phyloP scores from a whole-genome alignment of 2,113 vertebrate genomes.

The Cichladusa arquata region DNA sequence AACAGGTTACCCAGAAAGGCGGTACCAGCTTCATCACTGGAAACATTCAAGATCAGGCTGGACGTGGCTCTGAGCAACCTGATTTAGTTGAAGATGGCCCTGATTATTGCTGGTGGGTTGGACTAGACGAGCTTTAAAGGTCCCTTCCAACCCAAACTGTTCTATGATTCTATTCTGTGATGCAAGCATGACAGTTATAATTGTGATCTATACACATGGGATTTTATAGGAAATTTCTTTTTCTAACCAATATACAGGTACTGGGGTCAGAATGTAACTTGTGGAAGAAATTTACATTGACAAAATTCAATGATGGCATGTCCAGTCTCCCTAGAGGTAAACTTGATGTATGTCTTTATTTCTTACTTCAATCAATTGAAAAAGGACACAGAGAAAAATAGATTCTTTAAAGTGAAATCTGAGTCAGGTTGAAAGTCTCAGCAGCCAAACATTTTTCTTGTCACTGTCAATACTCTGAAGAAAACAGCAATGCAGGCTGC shows the following conservation, averaged over 20 bases:
- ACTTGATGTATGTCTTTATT: background rate
- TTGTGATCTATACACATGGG: background rate
- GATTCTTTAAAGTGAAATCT: background rate
- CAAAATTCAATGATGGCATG: background rate
- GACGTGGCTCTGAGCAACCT: background rate
- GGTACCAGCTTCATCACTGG: background rate
- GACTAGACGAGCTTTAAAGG: background rate
- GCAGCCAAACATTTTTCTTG: background rate
- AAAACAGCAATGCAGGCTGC: background rate
- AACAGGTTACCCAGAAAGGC: background rate
- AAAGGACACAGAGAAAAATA: background rate
- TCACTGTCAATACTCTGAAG: background rate
- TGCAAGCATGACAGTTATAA: background rate
- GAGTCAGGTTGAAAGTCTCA: background rate
- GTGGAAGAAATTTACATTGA: background rate
- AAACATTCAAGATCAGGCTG: background rate
- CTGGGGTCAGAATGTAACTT: background rate
- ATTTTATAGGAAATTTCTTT: background rate
- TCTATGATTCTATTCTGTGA: background rate
- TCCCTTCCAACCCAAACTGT: background rate
- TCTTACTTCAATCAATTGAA: background rate
- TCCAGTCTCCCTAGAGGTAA: background rate
- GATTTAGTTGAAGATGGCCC: background rate
- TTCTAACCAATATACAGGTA: background rate
- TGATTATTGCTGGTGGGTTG: background rate